Evolutionary conservation across 2,888 invertebrate species (phyloP), one percentile per base, ranked within the genome.

Genomic region (Agelastica alni): DNA sequence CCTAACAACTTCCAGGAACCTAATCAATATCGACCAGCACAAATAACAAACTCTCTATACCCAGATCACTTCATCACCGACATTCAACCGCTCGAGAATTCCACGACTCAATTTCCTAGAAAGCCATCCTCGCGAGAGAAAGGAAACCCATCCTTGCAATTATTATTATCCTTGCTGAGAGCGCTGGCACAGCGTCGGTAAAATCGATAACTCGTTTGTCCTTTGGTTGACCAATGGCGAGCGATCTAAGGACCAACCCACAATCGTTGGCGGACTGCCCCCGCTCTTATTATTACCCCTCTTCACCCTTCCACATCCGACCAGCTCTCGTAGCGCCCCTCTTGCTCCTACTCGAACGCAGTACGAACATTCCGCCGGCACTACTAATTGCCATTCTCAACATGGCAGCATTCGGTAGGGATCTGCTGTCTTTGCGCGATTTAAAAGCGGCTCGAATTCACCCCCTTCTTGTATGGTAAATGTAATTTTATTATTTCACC

Each of bases 171-270:
- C 26, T 26, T 26, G 7, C 2, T 26, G 18, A 7, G 37, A 39
- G 7, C 37, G 18, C 37, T 39, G 20, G 20, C 7, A 10, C 37
- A 20, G 37, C 20, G 37, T 39, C 20, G 20, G 37, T 6, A 39
- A 4, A 20, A 56, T 56, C 56, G 34, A 56, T 56, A 56, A 56
- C 70, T 66, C 56, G 69, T 69, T 69, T 70, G 71, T 69, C 69
- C 69, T 60, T 51, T 48, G 49, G 56, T 60, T 64, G 69, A 61
- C 71, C 69, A 70, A 70, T 70, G 67, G 65, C 61, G 64, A 66
- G 58, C 62, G 59, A 31, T 56, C 52, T 55, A 49, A 48, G 46
- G 58, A 51, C 60, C 58, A 49, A 44, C 55, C 59, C 60, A 57
- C 58, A 31, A 39, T 2, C 10, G 42, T 10, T 7, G 42, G 42